Conservation (phyloP, 2,113 vertebrate genomes). For the Periophthalmus modestus region DNA sequence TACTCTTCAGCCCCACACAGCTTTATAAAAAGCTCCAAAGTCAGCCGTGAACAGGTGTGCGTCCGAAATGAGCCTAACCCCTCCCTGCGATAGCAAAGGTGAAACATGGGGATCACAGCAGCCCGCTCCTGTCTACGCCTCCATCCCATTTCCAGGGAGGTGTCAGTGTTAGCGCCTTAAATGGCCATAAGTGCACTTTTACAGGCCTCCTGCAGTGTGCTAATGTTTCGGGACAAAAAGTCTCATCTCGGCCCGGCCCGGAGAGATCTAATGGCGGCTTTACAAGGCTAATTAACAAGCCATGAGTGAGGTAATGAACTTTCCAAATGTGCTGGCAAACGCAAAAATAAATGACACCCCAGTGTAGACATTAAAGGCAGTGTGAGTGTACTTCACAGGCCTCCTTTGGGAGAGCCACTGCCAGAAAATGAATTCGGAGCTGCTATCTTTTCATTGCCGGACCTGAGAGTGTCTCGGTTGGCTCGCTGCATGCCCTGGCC, state of each 20-base stretch:
- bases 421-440: constrained; percentile 75
- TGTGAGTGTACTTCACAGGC: constrained; percentile 68
- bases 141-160: constrained; percentile 42
- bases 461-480: constrained; percentile 69
- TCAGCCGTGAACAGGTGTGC: constrained; percentile 53
- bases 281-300: constrained; percentile 81
- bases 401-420: constrained; percentile 67
- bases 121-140: constrained; percentile 19
- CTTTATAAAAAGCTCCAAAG: constrained; percentile 19
- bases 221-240: constrained; percentile 75
- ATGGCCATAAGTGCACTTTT: constrained; percentile 52
- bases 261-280: constrained; percentile 73
- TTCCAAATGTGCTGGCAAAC: constrained; percentile 77
- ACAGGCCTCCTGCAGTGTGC: constrained; percentile 62
- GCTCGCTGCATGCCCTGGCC: constrained; percentile 64
- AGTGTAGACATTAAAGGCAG: constrained; percentile 72
- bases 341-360: constrained; percentile 75
- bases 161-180: constrained; percentile 52
- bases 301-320: constrained; percentile 78
- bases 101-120: constrained; percentile 38
- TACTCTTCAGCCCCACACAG: constrained; percentile 17
- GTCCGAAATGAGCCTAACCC: constrained; percentile 43
- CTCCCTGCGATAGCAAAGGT: constrained; percentile 32
- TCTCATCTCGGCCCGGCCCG: constrained; percentile 70
- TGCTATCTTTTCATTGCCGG: constrained; percentile 76